These are phyloP conservation scores for Sinelater perroti DNA, from an alignment of 2,888 invertebrate genomes.

Conservation along the genomic window DNA sequence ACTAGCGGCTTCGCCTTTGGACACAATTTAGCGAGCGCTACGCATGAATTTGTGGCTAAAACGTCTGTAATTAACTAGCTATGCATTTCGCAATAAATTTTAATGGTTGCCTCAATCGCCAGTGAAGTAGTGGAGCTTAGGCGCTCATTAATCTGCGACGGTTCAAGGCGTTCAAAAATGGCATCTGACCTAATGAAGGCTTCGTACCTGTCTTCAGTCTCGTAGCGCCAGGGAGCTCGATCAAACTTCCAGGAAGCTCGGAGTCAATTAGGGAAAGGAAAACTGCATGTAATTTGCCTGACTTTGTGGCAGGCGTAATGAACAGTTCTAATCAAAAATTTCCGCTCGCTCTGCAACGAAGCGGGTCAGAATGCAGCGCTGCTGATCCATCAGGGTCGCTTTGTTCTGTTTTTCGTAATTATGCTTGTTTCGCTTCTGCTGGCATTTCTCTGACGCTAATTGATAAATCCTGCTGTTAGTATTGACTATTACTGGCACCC, in stretches of 20 bases:
- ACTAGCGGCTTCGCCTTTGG: neutral
- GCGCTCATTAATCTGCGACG: too few relatives aligned
- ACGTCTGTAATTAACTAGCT: neutral
- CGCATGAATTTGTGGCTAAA: neutral
- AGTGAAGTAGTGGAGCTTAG: neutral
- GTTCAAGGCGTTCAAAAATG: too few relatives aligned
- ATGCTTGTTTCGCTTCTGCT: neutral
- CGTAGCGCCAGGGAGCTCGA: neutral
- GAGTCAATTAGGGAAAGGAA: neutral
- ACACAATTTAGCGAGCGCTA: slow-evolving; percentile 1
- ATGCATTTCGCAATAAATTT: neutral
- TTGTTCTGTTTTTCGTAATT: slow-evolving; percentile 6
- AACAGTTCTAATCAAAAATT: slow-evolving; percentile 1
- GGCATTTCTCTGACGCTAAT: slow-evolving; percentile 2
- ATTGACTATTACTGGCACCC: slow-evolving; percentile 14
- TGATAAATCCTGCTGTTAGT: slow-evolving; percentile 13
- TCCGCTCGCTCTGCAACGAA: slow-evolving; percentile 1
- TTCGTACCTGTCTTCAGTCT: neutral
- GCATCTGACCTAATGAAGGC: too few relatives aligned
- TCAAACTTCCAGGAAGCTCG: neutral
- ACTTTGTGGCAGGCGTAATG: neutral
- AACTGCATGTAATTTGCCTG: neutral
- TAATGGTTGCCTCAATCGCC: neutral
- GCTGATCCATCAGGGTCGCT: neutral
- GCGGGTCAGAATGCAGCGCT: neutral